These are phyloP conservation scores for Leucophenga montana DNA, from an alignment of 2,888 invertebrate species.

Conservation along the genomic window DNA sequence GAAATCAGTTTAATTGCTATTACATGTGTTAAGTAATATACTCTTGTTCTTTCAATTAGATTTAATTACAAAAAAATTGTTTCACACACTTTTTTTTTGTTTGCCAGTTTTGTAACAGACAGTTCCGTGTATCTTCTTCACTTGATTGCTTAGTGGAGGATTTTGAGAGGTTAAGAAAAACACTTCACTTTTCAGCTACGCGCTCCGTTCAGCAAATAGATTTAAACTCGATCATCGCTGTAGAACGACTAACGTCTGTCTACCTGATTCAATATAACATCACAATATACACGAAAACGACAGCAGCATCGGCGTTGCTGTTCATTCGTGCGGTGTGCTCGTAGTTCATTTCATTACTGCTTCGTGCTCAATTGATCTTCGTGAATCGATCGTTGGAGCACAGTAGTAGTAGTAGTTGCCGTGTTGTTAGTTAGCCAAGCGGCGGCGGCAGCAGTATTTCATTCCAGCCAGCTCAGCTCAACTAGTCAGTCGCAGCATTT, in stretches of 20 bases:
- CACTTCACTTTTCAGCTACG: slow-evolving; percentile 39
- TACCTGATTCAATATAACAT: slow-evolving; percentile 72
- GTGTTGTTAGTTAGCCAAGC: no score
- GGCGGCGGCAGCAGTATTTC: no score
- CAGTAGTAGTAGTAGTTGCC: no score
- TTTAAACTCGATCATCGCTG: slow-evolving; percentile 74
- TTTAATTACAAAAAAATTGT: slow-evolving; percentile 1
- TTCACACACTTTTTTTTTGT: not conserved
- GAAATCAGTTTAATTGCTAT: slow-evolving; percentile 35
- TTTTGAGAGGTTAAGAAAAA: no score
- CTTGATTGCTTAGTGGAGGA: slow-evolving; percentile 23
- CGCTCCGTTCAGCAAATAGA: slow-evolving; percentile 63
- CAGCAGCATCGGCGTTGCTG: no score
- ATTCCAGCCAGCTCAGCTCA: no score
- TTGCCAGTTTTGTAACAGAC: no score
- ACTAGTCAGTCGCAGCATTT: no score
- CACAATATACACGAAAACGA: no score
- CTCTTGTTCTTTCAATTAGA: slow-evolving; percentile 25
- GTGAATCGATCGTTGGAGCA: not conserved
- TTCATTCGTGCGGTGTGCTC: no score
- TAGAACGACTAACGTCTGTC: slow-evolving; percentile 74
- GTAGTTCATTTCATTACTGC: no score
- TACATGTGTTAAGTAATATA: slow-evolving; percentile 14
- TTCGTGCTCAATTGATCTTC: not conserved
- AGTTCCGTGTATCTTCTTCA: not conserved